These are phyloP conservation scores for Prorops nasuta DNA, from an alignment of 1,140 invertebrate species.

Conservation along the genomic window DNA sequence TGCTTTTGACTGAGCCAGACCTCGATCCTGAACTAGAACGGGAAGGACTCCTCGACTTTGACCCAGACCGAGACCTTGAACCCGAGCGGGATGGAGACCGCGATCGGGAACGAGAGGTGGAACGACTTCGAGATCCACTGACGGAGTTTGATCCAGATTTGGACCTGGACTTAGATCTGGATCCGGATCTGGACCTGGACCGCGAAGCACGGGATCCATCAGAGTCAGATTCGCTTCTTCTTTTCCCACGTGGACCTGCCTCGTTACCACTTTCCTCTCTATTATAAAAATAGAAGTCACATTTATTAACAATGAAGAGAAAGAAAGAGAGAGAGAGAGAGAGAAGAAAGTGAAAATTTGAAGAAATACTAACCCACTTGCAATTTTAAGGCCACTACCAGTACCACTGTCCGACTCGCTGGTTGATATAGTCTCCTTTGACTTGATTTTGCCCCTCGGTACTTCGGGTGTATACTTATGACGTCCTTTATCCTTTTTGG, in stretches of 20 bases:
- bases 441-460: conserved; percentile 82
- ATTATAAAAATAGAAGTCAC: conserved; percentile 13
- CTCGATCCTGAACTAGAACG: conserved; percentile 4
- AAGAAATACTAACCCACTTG: conserved; percentile 56
- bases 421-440: conserved; percentile 93
- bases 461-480: conserved; percentile 59
- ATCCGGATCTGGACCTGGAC: conserved; percentile 44
- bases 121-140: no score
- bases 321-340: conserved; percentile 7
- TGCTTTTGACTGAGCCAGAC: not conserved
- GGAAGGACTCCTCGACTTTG: conserved; percentile 27
- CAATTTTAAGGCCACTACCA: conserved; percentile 62
- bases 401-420: conserved; percentile 87
- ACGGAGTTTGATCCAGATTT: conserved; percentile 37
- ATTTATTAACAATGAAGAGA: conserved; percentile 8
- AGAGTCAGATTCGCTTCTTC: conserved; percentile 54
- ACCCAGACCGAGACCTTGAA: conserved; percentile 35
- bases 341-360: conserved; percentile 6
- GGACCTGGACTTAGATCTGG: conserved; percentile 41
- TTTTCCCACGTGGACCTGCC: conserved; percentile 45
- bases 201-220: conserved; percentile 45
- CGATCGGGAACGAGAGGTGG: no score
- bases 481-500: conserved; percentile 55
- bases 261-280: conserved; percentile 61
- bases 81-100: conserved; percentile 33